Base-by-base conservation (phyloP, 2,888 invertebrate genomes). In the Dynastes hyllus region DNA sequence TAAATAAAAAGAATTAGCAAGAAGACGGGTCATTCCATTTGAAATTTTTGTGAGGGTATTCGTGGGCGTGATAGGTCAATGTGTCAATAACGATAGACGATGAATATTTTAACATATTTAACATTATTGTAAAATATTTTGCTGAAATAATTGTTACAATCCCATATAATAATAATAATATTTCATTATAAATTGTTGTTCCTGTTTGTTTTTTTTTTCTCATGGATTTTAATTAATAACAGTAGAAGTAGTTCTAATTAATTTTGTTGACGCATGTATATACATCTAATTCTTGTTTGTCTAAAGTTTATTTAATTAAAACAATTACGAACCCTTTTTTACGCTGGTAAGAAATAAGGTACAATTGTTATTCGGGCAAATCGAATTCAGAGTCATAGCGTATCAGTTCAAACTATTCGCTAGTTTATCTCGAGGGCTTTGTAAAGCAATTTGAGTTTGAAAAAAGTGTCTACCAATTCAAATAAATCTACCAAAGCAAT, bases 401-500 rank as follows among this genome's bases (percentile, higher is more conserved):
- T 79, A 79, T 79, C 78, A 78, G 77, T 81, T 82, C 80, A 80
- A 84, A 83, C 82, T 83, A 81, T 82, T 81, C 81, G 80, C 82
- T 80, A 81, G 82, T 84, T 83, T 83, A 84, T 84, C 84, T 84
- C 83, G 66, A 76, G 82, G 83, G 83, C 80, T 83, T 83, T 85
- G 83, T 82, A 83, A 83, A 83, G 83, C 81, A 83, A 84, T 85
- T 82, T 80, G 83, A 83, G 80, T 81, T 77, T 71, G 81, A 84
- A 83, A 80, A 82, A 84, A 83, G 83, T 82, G 81, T 83, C 82
- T 82, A 80, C 82, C 82, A 83, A 85, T 85, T 84, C 84, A 83
- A 84, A 84, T 85, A 85, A 86, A 87, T 86, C 84, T 85, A 85
- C 83, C 83, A 84, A 83, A 83, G 83, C 83, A 84, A 85, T 85